Conservation (phyloP, 2,113 vertebrate species). For the Cacatua alba region DNA sequence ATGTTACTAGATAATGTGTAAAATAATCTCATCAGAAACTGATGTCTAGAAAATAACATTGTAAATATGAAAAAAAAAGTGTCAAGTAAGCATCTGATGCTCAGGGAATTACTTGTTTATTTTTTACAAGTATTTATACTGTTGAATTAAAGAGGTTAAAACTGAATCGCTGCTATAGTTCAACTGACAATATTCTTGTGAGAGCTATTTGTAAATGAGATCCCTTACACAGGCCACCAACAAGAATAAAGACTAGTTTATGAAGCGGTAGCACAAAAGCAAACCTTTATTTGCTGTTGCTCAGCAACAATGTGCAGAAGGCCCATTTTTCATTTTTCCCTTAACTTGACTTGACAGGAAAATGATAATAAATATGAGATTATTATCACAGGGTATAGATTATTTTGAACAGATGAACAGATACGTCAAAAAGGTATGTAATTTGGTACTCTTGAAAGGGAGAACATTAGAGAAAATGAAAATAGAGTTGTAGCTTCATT, state of each 20-base stretch:
- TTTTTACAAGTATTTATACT: background rate
- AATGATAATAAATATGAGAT: conserved; percentile 67
- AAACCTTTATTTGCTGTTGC: conserved; percentile 67
- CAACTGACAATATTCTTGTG: background rate
- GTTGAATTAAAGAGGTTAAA: background rate
- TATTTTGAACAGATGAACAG: conserved; percentile 62
- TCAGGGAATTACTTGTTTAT: background rate
- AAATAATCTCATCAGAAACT: background rate
- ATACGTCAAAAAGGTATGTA: conserved; percentile 46
- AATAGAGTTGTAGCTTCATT: conserved; percentile 43
- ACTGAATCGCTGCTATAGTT: background rate
- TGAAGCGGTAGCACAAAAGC: conserved; percentile 26
- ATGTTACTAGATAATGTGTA: background rate
- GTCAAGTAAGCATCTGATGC: background rate
- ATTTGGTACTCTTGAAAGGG: conserved; percentile 22
- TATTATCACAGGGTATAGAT: conserved; percentile 67
- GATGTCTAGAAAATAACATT: background rate
- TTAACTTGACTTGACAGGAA: conserved; percentile 63
- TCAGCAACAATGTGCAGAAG: conserved; percentile 56
- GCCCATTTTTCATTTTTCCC: conserved; percentile 49
- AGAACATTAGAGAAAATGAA: conserved; percentile 32
- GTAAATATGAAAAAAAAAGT: background rate
- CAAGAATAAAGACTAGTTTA: conserved; percentile 16
- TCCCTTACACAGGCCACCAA: conserved; percentile 1
- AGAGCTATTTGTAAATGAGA: background rate